Evolutionary conservation across 2,113 vertebrate genomes (phyloP).

Genomic region (Poeciliopsis occidentalis): DNA sequence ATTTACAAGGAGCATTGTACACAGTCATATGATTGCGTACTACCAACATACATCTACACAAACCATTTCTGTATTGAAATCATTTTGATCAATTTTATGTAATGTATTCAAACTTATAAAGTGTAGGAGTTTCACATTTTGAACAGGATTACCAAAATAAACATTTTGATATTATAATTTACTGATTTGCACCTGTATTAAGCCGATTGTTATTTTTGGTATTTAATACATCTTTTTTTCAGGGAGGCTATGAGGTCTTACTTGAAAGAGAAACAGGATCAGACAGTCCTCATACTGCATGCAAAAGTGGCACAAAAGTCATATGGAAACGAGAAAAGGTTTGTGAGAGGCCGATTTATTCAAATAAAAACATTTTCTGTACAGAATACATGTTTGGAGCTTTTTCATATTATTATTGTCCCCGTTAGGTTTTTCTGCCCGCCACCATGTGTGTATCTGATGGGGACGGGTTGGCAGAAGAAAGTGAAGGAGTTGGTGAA

Average conservation of each 20-base stretch:
- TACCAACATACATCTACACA: background rate
- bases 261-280: conserved; percentile 95
- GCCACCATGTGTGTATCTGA: conserved; percentile 94
- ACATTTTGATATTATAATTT: background rate
- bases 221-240: conserved; percentile 3
- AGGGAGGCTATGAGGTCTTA: conserved; percentile 98
- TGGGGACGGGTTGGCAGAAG: conserved; percentile 98
- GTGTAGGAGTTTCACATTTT: background rate
- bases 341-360: conserved; percentile 7
- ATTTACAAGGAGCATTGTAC: too few relatives aligned
- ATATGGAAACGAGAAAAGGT: conserved; percentile 98
- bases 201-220: background rate
- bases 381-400: background rate
- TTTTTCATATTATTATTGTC: background rate
- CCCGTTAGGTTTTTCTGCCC: conserved; percentile 92
- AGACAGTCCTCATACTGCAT: conserved; percentile 96
- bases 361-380: background rate
- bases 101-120: background rate
- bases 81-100: background rate
- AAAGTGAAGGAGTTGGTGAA: conserved; percentile 95
- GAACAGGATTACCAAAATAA: background rate
- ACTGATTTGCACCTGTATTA: background rate
- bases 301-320: conserved; percentile 98
- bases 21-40: too few relatives aligned
- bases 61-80: background rate